phyloP scores from a whole-genome alignment of 2,888 invertebrate species.

The Nephrotoma flavescens region DNA sequence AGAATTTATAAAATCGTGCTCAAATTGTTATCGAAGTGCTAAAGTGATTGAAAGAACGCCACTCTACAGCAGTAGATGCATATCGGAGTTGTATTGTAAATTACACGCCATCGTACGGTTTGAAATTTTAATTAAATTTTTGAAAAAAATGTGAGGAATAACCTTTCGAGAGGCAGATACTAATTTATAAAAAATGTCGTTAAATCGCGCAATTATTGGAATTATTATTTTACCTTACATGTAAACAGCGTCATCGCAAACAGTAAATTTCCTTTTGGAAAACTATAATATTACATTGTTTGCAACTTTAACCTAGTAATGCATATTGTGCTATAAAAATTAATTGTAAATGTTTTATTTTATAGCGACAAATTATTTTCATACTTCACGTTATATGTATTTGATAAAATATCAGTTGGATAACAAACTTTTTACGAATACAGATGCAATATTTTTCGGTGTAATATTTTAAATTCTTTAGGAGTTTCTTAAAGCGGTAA shows the following conservation, averaged over 20 bases:
- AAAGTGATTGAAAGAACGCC: too few species aligned
- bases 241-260: background rate
- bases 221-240: background rate
- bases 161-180: background rate
- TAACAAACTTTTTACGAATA: too few species aligned
- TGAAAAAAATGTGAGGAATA: background rate
- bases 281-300: background rate
- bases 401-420: background rate
- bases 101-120: background rate
- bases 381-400: background rate
- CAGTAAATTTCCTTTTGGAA: background rate
- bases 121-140: background rate
- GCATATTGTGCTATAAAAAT: background rate
- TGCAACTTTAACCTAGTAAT: background rate
- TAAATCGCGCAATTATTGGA: background rate
- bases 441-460: too few species aligned
- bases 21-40: too few species aligned
- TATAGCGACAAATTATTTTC: background rate
- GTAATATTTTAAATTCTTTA: too few species aligned
- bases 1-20: too few species aligned
- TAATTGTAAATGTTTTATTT: background rate
- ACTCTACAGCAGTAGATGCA: too few species aligned
- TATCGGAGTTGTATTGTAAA: too few species aligned
- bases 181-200: background rate
- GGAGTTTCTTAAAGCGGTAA: too few species aligned